Conservation (phyloP, 2,888 invertebrate genomes). For the Drosophila pullipes region DNA sequence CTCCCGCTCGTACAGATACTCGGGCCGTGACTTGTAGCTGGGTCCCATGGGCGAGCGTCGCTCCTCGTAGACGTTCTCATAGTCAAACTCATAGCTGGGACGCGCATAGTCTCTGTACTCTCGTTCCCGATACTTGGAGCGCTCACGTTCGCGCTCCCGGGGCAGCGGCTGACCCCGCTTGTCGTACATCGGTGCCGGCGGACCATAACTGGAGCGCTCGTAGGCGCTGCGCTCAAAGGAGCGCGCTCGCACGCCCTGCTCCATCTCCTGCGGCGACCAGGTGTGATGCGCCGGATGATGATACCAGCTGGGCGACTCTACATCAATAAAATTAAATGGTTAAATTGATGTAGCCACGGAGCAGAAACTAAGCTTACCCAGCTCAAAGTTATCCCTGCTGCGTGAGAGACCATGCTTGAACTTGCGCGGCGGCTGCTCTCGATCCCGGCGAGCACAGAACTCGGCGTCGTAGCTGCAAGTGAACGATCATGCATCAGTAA, state of each 20-base stretch:
- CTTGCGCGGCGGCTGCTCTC: slow-evolving; percentile 78
- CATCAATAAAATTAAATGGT: neutral
- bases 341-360: neutral
- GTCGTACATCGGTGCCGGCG: slow-evolving; percentile 85
- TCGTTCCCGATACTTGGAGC: slow-evolving; percentile 81
- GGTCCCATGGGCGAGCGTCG: slow-evolving; percentile 73
- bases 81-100: slow-evolving; percentile 83
- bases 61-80: slow-evolving; percentile 84
- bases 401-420: slow-evolving; percentile 83
- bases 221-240: slow-evolving; percentile 85
- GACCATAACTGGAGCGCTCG: slow-evolving; percentile 85
- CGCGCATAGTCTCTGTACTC: slow-evolving; percentile 84
- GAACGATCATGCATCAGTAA: neutral
- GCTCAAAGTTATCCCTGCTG: slow-evolving; percentile 85
- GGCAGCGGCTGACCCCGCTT: slow-evolving; percentile 82
- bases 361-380: slow-evolving; percentile 66
- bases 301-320: slow-evolving; percentile 85
- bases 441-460: slow-evolving; percentile 77
- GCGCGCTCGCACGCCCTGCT: slow-evolving; percentile 82
- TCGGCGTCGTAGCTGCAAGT: slow-evolving; percentile 84
- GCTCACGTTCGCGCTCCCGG: slow-evolving; percentile 60
- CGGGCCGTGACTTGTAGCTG: slow-evolving; percentile 71
- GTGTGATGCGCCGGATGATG: slow-evolving; percentile 83
- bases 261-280: slow-evolving; percentile 85
- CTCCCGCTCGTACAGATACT: slow-evolving; percentile 83